Conservation (phyloP, 2,888 invertebrate genomes). For the Xanthorhoe designata region DNA sequence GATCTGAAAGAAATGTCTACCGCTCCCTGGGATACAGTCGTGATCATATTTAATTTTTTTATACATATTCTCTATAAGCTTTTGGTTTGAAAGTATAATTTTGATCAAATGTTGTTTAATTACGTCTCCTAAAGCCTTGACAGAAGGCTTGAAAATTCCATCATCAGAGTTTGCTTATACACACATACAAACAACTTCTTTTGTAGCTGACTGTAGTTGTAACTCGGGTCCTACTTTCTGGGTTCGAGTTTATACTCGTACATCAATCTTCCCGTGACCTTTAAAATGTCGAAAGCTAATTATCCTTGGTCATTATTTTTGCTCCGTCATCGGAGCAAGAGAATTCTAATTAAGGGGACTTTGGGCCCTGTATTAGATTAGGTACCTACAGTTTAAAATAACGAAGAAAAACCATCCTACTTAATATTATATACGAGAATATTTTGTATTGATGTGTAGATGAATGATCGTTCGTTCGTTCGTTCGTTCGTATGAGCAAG, state of each 20-base stretch:
- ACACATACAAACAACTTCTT: neutral
- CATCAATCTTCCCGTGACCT: neutral
- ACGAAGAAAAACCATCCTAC: neutral
- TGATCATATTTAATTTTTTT: too few species aligned
- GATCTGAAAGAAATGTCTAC: too few species aligned
- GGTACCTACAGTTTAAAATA: neutral
- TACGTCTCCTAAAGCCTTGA: too few species aligned
- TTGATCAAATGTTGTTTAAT: too few species aligned
- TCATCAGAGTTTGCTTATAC: too few species aligned
- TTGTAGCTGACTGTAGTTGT: neutral
- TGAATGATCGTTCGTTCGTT: too few species aligned
- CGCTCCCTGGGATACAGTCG: too few species aligned
- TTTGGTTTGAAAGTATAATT: too few species aligned
- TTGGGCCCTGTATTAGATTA: neutral
- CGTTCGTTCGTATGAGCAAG: too few species aligned
- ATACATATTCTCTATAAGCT: too few species aligned
- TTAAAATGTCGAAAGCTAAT: constrained; percentile 4
- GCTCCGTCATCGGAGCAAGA: constrained; percentile 1
- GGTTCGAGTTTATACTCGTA: neutral
- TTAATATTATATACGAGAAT: neutral
- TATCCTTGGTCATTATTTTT: constrained; percentile 14
- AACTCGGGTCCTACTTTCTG: neutral
- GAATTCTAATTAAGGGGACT: neutral
- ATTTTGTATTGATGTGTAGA: too few species aligned
- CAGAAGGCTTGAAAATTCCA: too few species aligned